These are phyloP conservation scores for Tapirus indicus DNA, from an alignment of 2,797 vertebrate species.

Conservation along the genomic window DNA sequence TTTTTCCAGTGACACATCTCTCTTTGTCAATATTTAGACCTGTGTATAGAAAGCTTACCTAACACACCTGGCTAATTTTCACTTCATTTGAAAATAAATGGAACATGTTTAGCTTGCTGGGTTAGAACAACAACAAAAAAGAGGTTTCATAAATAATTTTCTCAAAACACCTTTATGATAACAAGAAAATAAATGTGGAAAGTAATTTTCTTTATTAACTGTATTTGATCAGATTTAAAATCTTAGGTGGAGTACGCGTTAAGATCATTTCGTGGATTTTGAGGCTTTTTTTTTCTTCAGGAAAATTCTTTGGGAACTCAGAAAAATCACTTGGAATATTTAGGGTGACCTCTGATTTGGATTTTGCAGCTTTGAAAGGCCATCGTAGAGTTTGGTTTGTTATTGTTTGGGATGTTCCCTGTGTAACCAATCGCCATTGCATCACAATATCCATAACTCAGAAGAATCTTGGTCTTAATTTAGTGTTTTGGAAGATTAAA, in stretches of 20 bases:
- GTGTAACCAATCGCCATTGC: neutral
- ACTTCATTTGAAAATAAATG: conserved; percentile 91
- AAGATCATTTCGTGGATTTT: conserved; percentile 41
- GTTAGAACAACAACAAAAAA: conserved; percentile 84
- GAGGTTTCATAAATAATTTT: conserved; percentile 86
- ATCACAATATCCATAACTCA: neutral
- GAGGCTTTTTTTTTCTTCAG: neutral
- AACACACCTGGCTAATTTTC: conserved; percentile 93
- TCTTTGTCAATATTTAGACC: conserved; percentile 93
- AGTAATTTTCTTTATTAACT: conserved; percentile 65
- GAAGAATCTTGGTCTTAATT: conserved; percentile 26
- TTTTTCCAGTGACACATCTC: conserved; percentile 90
- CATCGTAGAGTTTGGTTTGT: neutral
- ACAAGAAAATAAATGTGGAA: conserved; percentile 81
- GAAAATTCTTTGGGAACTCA: conserved; percentile 23
- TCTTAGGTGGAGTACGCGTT: conserved; percentile 13
- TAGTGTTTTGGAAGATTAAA: conserved; percentile 6
- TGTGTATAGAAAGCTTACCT: conserved; percentile 91
- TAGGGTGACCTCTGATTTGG: neutral
- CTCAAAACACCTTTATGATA: conserved; percentile 80
- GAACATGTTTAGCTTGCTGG: conserved; percentile 88
- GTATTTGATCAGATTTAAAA: conserved; percentile 68
- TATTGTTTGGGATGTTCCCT: neutral
- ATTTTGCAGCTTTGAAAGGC: conserved; percentile 40
- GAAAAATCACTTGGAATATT: conserved; percentile 28